Evolutionary conservation across 2,888 invertebrate species (phyloP), one percentile per base, ranked within the genome.

Genomic region (Ophion obscuratus): DNA sequence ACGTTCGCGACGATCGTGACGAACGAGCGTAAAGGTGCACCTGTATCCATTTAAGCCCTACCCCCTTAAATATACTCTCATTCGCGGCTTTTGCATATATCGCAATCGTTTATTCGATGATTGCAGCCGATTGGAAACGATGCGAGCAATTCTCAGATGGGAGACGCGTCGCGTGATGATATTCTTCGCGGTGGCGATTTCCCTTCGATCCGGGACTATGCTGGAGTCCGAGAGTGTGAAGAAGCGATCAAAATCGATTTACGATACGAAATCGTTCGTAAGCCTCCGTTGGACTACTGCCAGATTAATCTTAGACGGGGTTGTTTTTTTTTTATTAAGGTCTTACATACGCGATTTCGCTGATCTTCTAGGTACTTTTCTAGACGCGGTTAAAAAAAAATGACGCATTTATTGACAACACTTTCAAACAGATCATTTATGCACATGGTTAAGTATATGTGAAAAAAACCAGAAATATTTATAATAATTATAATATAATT

Each of bases 11-110:
- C 20, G 24, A 44, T 75, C 75, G 64, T 64, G 64, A 71, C 61
- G 74, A 67, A 61, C 53, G 81, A 81, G 62, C 68, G 53, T 24
- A 86, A 87, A 85, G 84, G 75, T 70, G 81, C 90, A 87, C 87
- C 88, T 88, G 88, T 85, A 83, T 88, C 86, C 88, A 88, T 88
- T 91, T 87, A 87, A 90, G 83, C 88, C 68, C 66, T 66, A 83
- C 85, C 87, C 88, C 89, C 86, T 88, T 83, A 73, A 75, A 86
- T 80, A 79, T 61, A 31, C 31, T 31, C 31, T 67, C 83, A 57
- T 74, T 86, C 87, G 71, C 53, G 40, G 11, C 57, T 80, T 87
- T 74, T 76, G 77, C 83, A 68, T 77, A 81, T 78, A 61, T 53
- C n/a, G 62, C 1, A 2, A 4, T 7, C 36, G 31, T 81, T 84